A percentile compares a stretch with the other conserved stretches of the same genome.
Conservation (phyloP, 1,140 invertebrate genomes). For the Aphelinus atriplicis region DNA sequence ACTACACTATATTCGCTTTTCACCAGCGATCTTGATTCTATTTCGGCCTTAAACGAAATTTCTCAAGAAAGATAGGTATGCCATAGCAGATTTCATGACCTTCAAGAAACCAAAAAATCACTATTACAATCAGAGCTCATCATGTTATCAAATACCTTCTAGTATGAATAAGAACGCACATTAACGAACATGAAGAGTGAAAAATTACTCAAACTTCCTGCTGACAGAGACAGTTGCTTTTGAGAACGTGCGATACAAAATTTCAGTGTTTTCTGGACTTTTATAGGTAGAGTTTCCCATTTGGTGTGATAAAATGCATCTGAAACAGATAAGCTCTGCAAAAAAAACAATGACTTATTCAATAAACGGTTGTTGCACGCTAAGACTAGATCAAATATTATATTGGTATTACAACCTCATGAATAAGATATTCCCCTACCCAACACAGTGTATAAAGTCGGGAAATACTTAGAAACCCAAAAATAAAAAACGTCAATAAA, state of each 20-base stretch:
- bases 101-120: neutral
- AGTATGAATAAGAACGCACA: slow-evolving; percentile 32
- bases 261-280: slow-evolving; percentile 41
- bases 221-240: slow-evolving; percentile 41
- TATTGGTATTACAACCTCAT: slow-evolving; percentile 34
- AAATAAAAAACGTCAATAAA: slow-evolving; percentile 45
- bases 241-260: slow-evolving; percentile 45
- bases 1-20: neutral
- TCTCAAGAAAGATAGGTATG: slow-evolving; percentile 33
- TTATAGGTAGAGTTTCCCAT: slow-evolving; percentile 43
- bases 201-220: slow-evolving; percentile 48
- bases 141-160: neutral
- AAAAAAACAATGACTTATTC: slow-evolving; percentile 2
- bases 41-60: slow-evolving; percentile 13
- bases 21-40: too few relatives aligned
- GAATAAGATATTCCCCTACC: slow-evolving; percentile 43
- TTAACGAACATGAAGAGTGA: slow-evolving; percentile 45
- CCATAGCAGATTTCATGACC: slow-evolving; percentile 31
- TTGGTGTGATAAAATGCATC: slow-evolving; percentile 41
- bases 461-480: slow-evolving; percentile 44
- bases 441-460: slow-evolving; percentile 44
- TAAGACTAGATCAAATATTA: slow-evolving; percentile 4
- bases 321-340: slow-evolving; percentile 38
- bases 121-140: too few relatives aligned
- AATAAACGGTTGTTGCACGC: neutral